Evolutionary conservation across 2,113 vertebrate genomes (phyloP).

Genomic region (Sitta europaea): DNA sequence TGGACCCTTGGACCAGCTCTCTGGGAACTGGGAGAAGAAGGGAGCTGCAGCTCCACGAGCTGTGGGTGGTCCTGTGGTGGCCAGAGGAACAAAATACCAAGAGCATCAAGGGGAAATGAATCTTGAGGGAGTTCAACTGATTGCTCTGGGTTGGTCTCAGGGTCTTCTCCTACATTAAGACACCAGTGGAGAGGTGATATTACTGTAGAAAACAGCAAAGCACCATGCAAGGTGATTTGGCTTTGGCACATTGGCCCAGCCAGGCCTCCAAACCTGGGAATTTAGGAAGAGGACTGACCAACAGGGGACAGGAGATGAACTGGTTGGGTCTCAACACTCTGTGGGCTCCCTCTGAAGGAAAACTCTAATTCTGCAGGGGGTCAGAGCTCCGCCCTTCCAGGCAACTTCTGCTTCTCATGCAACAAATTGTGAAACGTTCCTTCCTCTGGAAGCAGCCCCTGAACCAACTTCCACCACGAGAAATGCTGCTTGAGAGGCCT

Average conservation of each 20-base stretch:
- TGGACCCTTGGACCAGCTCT: fast-evolving
- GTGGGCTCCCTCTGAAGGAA: not conserved
- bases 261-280: not conserved
- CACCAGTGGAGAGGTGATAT: fast-evolving
- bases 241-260: not conserved
- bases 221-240: fast-evolving
- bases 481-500: not conserved
- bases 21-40: not conserved
- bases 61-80: fast-evolving
- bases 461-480: not conserved
- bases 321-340: not conserved
- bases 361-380: not conserved
- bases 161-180: not conserved
- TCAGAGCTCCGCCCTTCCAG: not conserved
- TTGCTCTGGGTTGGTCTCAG: not conserved
- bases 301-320: not conserved
- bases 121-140: not conserved
- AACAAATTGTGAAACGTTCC: not conserved
- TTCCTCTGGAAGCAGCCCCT: not conserved
- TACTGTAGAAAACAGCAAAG: not conserved
- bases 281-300: not conserved
- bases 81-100: not conserved
- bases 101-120: not conserved
- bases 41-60: not conserved
- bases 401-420: not conserved